Evolutionary conservation across 92 coral and sea anemone species (phyloP), one percentile per base, ranked within the genome.

Genomic region (Pocillopora meandrina): DNA sequence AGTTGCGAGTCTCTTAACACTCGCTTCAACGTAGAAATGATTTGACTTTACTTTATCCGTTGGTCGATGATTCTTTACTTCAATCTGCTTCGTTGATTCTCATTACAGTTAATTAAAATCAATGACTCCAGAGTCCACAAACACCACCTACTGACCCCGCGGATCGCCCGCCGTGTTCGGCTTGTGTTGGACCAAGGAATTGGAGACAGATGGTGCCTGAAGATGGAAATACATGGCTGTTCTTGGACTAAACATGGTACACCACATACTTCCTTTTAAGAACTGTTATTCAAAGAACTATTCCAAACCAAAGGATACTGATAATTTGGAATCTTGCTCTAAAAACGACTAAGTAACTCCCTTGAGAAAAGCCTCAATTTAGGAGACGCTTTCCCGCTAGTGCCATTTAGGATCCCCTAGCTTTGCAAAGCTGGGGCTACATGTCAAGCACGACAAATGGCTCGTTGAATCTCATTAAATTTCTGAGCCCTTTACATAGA

Each of bases 141-240:
- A 58, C 91, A 89, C 65, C 69, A 77, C 10, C 77, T 94, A 21
- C 84, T 87, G 63, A 80, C 98, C 5, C 95, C 99, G 14, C 99
- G 91, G 70, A 92, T 91, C 33, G 93, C 94, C 55, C 96, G 99
- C 23, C 91, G 87, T 75, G 87, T 96, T n/a, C 94, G 97, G 36
- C 85, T 96, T 26, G 93, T 92, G 52, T 73, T 87, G 61, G 82
- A 87, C 58, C 85, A 89, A 31, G 98, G 95, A 6, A 91, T 75
- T 3, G 97, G 93, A 18, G 84, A 89, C 49, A 90, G 84, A 26
- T 93, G 93, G 92, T 96, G 99, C 77, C 77, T 94, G 42, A 91
- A 90, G 63, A 91, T 94, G 59, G 99, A 96, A 77, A 56, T 92
- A 57, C 95, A 92, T 70, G 99, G 99, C 57, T 96, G 99, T 74